phyloP scores from a whole-genome alignment of 2,888 invertebrate species.

The Xestia c-nigrum region DNA sequence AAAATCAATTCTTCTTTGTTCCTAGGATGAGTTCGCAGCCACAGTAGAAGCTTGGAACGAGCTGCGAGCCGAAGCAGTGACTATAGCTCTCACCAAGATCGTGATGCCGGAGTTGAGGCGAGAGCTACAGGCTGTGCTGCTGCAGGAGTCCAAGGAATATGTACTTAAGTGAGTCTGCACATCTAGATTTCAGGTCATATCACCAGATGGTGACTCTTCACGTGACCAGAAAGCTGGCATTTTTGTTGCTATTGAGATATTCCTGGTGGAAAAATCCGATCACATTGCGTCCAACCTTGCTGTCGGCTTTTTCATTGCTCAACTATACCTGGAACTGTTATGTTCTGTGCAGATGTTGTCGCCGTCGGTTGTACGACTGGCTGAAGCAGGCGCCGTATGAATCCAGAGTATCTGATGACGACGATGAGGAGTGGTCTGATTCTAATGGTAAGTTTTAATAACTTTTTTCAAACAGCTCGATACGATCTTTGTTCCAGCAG shows the following conservation, averaged over 20 bases:
- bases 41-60: slow-evolving; percentile 99
- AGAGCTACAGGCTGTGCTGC: slow-evolving; percentile 94
- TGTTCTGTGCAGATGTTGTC: slow-evolving; percentile 91
- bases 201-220: background rate
- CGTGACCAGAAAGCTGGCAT: background rate
- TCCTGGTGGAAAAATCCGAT: background rate
- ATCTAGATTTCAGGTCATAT: background rate
- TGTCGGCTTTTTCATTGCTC: background rate
- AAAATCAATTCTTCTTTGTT: background rate
- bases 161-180: slow-evolving; percentile 91
- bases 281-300: too few species aligned
- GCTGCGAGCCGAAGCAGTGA: slow-evolving; percentile 96
- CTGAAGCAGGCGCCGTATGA: slow-evolving; percentile 96
- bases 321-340: background rate
- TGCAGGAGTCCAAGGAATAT: slow-evolving; percentile 96
- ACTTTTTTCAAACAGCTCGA: background rate
- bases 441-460: slow-evolving; percentile 86
- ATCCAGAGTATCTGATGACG: slow-evolving; percentile 92
- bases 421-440: slow-evolving; percentile 98
- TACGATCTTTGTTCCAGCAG: background rate
- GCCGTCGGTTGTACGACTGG: slow-evolving; percentile 97
- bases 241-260: background rate
- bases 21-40: slow-evolving; percentile 97
- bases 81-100: slow-evolving; percentile 96
- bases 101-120: slow-evolving; percentile 97